phyloP scores from a whole-genome alignment of 53 echinoderm and acorn worm species.

The Pentamera pediparva region DNA sequence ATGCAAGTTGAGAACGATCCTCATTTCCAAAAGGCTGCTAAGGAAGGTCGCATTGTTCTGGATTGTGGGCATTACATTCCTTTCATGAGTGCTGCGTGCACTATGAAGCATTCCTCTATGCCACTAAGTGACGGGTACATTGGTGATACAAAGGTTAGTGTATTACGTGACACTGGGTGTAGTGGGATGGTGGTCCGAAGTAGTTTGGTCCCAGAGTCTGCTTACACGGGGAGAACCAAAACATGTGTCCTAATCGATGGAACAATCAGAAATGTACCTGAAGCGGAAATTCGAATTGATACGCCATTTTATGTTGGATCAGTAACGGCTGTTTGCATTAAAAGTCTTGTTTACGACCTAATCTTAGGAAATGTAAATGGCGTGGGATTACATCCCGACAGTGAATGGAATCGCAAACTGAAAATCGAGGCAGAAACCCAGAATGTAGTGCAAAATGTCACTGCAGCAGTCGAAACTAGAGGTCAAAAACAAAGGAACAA shows the following conservation, averaged over 20 bases:
- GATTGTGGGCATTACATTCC: not conserved
- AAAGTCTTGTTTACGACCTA: constrained; percentile 12
- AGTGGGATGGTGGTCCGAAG: not conserved
- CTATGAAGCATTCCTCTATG: not conserved
- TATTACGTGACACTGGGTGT: not conserved
- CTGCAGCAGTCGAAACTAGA: constrained; percentile 28
- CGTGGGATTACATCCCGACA: not conserved
- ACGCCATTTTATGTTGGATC: constrained; percentile 17
- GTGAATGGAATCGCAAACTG: not conserved
- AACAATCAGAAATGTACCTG: constrained; percentile 8
- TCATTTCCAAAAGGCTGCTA: not conserved
- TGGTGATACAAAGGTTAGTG: not conserved
- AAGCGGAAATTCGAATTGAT: constrained; percentile 14
- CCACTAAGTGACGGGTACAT: not conserved
- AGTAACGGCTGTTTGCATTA: constrained; percentile 17
- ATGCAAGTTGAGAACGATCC: not conserved
- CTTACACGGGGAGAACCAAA: not conserved
- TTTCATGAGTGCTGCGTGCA: not conserved
- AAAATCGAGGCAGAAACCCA: not conserved
- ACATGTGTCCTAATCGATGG: constrained; percentile 21
- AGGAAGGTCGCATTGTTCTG: not conserved
- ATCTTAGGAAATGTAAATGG: constrained; percentile 20
- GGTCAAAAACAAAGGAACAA: not conserved
- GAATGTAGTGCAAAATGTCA: too few relatives aligned
- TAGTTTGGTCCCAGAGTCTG: not conserved